Base-by-base conservation (phyloP, 2,888 invertebrate species). In the Nebria brevicollis region DNA sequence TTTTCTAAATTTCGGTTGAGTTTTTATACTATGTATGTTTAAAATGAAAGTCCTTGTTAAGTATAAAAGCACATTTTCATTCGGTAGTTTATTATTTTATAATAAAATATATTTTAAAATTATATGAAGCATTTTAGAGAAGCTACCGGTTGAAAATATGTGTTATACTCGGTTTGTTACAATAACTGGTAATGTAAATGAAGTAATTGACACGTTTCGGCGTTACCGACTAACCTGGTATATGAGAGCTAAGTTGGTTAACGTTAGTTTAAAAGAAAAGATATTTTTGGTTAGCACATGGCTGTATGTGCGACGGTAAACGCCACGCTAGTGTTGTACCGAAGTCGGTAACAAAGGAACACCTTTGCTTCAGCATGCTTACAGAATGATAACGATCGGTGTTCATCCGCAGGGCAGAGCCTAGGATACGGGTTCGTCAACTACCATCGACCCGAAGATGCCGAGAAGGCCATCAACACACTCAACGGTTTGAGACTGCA, bases 341-440 rank as follows among this genome's bases (percentile, higher is more conserved):
- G 66, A 79, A 74, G 74, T 74, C 79, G 79, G 79, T 79, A 79
- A 79, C 75, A 66, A 70, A 74, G 66, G 79, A 79, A 74, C 42
- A 65, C 74, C 72, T 79, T 79, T 79, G 79, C 79, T 79, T 79
- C 34, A 79, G 79, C 68, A 79, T 68, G 75, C 79, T 79, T 79
- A 74, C 79, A 79, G 79, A 79, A 74, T 79, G 79, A 75, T 79
- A 79, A 79, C 79, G 79, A 79, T 79, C 79, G 80, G 68, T 80
- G 25, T 68, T 80, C 80, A 64, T 80, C 80, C 72, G 89, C 90
- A 93, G 99, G 99, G 86, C 99, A 99, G 91, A 98, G 98, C 91
- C 93, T 99, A 88, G 99, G 99, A 87, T 99, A 99, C 91, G 99
- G 99, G 85, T 99, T 99, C 91, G 99, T 99, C 88, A 99, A 99